Base-by-base conservation (phyloP, 2,113 vertebrate species). In the Labeo catla region DNA sequence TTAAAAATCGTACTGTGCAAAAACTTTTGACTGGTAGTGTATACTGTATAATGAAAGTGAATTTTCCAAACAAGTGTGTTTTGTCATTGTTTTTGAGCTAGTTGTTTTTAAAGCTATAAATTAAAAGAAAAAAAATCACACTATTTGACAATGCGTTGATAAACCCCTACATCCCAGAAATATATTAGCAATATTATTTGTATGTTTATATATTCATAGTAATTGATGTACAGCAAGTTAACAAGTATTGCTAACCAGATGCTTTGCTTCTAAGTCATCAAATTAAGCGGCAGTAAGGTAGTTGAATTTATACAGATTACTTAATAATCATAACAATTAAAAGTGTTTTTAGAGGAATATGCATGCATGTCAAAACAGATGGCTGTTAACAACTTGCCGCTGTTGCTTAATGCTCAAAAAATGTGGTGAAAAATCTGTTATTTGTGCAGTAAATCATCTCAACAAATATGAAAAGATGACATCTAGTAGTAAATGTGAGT, bases 301-400 rank as follows among this genome's bases (percentile, higher is more conserved):
- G 13, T 70, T 70, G 15, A 28, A 13, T 65, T 13, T 65, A 39
- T 39, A 16, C 34, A 72, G 28, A 45, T 72, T 45, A 10, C 36
- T 72, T 72, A 39, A 70, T 70, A 70, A 36, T 36, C 28, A 68
- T 15, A 70, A 43, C 28, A 36, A 36, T 21, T 79, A 5, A 10
- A 10, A 6, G 8, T 63, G 11, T 23, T 59, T 81, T 63, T 2
- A 23, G 61, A n/a, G 5, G 4, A 47, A 59, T 16, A 43, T n/a
- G 34, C 16, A 10, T 66, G 79, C 79, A 65, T 65, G 61, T 81
- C 61, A 66, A 66, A 43, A 49, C 79, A 65, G 59, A 81, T 34
- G 34, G 23, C 74, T 39, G 50, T 21, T 78, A 19, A 39, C 39
- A 45, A 47, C 39, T 0, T 19, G 59, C 34, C 36, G 54, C 79